A percentile compares a stretch with the other conserved stretches of the same genome.
Conservation (phyloP, 2,888 invertebrate species). For the Epirrhoe tristata region DNA sequence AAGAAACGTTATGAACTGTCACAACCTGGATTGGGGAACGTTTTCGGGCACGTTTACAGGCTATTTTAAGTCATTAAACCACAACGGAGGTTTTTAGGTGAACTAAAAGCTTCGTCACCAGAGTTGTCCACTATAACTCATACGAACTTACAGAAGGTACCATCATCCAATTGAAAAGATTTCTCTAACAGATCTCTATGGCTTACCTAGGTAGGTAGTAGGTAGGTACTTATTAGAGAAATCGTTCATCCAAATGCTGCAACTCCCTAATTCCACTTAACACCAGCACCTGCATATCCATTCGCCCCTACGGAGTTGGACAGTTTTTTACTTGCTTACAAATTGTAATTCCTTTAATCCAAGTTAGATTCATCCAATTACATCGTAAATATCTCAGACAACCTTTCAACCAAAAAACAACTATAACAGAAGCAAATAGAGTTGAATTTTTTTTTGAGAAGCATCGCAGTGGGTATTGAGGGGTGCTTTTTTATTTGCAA, state of each 20-base stretch:
- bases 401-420: conserved; percentile 30
- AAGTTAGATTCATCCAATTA: conserved; percentile 82
- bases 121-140: no score
- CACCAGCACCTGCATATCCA: conserved; percentile 74
- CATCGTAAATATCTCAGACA: conserved; percentile 66
- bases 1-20: no score
- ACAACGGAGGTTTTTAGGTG: no score
- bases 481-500: conserved; percentile 69
- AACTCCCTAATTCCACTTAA: conserved; percentile 57
- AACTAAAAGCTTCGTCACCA: no score
- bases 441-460: conserved; percentile 46
- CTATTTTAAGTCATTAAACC: no score
- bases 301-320: conserved; percentile 58
- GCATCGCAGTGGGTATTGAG: conserved; percentile 45
- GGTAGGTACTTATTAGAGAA: background rate
- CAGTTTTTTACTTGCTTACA: conserved; percentile 79
- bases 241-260: background rate
- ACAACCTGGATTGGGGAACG: no score
- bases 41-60: no score
- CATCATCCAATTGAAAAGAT: no score
- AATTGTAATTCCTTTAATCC: conserved; percentile 84
- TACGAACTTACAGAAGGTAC: no score
- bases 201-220: no score
- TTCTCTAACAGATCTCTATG: no score
- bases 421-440: conserved; percentile 38